phyloP scores from a whole-genome alignment of 1,140 invertebrate species.

The Leptinotarsa texana region DNA sequence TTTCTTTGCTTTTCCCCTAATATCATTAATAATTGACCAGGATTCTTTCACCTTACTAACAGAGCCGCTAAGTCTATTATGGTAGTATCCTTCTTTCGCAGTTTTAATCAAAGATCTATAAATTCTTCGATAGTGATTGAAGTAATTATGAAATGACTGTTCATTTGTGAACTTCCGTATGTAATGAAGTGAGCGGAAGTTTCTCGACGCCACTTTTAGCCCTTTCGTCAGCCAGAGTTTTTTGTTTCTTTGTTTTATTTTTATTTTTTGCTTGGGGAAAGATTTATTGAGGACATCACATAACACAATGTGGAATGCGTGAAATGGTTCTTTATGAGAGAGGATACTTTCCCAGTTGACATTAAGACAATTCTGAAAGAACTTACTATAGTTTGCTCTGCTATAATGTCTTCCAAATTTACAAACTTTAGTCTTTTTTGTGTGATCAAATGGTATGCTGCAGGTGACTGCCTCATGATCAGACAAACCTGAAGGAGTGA shows the following conservation, averaged over 20 bases:
- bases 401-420: background rate
- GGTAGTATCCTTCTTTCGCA: no score
- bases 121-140: no score
- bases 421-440: background rate
- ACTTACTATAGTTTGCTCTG: background rate
- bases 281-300: background rate
- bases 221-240: no score
- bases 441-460: background rate
- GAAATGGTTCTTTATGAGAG: background rate
- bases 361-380: background rate
- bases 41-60: no score
- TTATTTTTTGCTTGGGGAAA: conserved; percentile 1
- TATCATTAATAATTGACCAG: no score
- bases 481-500: background rate
- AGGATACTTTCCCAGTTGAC: background rate
- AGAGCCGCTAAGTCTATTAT: no score
- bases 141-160: no score
- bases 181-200: no score
- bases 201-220: no score
- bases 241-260: background rate
- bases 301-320: background rate
- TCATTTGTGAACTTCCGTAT: no score
- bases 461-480: background rate
- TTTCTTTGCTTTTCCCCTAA: no score
- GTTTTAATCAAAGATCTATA: no score